Base-by-base conservation (phyloP, 2,797 vertebrate species). In the Loris lydekkerianus region DNA sequence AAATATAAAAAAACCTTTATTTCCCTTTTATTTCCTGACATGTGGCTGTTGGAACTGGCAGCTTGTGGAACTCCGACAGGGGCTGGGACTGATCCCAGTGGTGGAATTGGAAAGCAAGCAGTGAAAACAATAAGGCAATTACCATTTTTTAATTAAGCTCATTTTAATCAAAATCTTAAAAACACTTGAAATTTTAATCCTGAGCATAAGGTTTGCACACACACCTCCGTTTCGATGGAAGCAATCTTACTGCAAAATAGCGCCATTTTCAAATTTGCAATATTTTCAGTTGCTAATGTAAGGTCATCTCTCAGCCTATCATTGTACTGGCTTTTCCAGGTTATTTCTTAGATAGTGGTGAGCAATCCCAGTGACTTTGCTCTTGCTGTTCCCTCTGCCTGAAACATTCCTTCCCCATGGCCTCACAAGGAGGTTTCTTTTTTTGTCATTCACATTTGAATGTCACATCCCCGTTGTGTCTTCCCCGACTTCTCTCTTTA, bases 101-200 rank as follows among this genome's bases (percentile, higher is more conserved):
- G 84, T 40, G 84, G 86, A 89, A 83, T 96, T 29, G 96, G 58
- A 75, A 40, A 1, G 91, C 81, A 58, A 73, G 77, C 7, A 0
- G 70, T 0, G 34, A 73, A 94, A 95, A 96, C 92, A 92, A 31
- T 8, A 83, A 94, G 89, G 89, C 77, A 96, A 94, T 96, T 97
- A 92, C 40, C 0, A 5, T 83, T 88, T 93, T 94, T 31, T 67
- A 94, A 97, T 95, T 94, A 85, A 97, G 97, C 91, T 88, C 75
- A 96, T 96, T 93, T 94, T 93, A 85, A 97, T 97, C 86, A 95
- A 89, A 96, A 95, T 93, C 95, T 94, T 91, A 93, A 83, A 90
- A 93, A 93, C 92, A 93, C 93, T 97, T 96, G 96, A 96, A 96
- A 94, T 86, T 97, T 97, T 93, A 92, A 97, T 97, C 93, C 60